A percentile compares a stretch with the other conserved stretches of the same genome.
Evolutionary conservation across 2,888 invertebrate genomes (phyloP).

Genomic region (Notodonta dromedarius): DNA sequence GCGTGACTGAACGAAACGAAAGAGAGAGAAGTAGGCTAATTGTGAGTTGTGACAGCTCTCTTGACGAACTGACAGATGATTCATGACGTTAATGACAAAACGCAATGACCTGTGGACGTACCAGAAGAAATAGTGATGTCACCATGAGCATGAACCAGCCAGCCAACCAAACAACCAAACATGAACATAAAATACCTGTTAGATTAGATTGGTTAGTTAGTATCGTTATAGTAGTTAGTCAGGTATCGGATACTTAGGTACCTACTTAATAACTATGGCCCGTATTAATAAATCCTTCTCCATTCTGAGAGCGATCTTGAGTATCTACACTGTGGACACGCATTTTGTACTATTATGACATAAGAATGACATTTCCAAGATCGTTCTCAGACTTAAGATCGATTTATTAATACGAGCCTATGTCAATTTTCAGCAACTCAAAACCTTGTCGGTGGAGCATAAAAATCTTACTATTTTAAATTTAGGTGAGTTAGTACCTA

Average conservation of each 20-base stretch:
- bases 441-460: slow-evolving; percentile 83
- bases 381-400: too few relatives aligned
- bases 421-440: slow-evolving; percentile 86
- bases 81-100: slow-evolving; percentile 1
- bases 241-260: too few relatives aligned
- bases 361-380: too few relatives aligned
- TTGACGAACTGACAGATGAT: slow-evolving; percentile 5
- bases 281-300: too few relatives aligned
- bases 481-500: slow-evolving; percentile 84
- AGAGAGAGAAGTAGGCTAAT: neutral
- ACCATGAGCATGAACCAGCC: neutral
- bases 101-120: neutral
- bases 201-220: too few relatives aligned
- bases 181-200: too few relatives aligned
- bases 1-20: neutral
- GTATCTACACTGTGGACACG: too few relatives aligned
- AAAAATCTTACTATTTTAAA: slow-evolving; percentile 88
- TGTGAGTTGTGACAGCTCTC: neutral
- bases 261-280: too few relatives aligned
- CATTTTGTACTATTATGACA: too few relatives aligned
- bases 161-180: too few relatives aligned
- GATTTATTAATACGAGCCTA: neutral
- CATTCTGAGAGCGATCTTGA: too few relatives aligned
- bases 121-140: neutral
- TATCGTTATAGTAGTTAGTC: too few relatives aligned